phyloP scores from a whole-genome alignment of 2,888 invertebrate species.

The Eulithis prunata region DNA sequence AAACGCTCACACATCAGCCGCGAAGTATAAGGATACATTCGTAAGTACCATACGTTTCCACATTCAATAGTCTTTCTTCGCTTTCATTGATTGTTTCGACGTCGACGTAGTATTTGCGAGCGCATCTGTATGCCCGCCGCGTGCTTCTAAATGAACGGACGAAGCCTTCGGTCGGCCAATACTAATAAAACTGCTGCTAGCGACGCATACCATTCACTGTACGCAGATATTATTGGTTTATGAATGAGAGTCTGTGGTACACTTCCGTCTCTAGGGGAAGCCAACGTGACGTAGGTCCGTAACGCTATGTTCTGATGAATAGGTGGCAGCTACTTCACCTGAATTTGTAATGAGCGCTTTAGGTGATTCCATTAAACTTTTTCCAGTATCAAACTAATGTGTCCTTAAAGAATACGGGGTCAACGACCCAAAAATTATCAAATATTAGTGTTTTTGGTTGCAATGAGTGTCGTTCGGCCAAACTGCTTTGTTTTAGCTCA shows the following conservation, averaged over 20 bases:
- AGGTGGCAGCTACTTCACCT: conserved; percentile 26
- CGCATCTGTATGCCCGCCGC: conserved; percentile 80
- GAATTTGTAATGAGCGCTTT: conserved; percentile 36
- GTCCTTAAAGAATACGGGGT: conserved; percentile 12
- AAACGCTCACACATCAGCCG: conserved; percentile 56
- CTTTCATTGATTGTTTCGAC: conserved; percentile 68
- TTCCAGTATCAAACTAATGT: background rate
- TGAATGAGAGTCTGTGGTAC: conserved; percentile 53
- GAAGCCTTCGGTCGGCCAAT: conserved; percentile 72
- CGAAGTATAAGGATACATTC: conserved; percentile 67
- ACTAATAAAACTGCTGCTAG: conserved; percentile 72
- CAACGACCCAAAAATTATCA: conserved; percentile 26
- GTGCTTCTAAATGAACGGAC: conserved; percentile 81
- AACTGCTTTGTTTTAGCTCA: conserved; percentile 23
- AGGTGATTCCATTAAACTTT: conserved; percentile 6
- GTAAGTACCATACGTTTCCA: conserved; percentile 64
- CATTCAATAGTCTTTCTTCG: conserved; percentile 56
- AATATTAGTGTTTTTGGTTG: conserved; percentile 9
- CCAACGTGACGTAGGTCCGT: conserved; percentile 35
- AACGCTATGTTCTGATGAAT: conserved; percentile 32
- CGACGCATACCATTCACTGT: conserved; percentile 59
- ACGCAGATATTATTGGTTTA: conserved; percentile 67
- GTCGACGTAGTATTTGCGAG: conserved; percentile 63
- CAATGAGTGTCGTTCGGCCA: conserved; percentile 23
- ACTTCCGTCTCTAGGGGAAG: conserved; percentile 43